Conservation (phyloP, 2,888 invertebrate genomes). For the Eupithecia vulgata region DNA sequence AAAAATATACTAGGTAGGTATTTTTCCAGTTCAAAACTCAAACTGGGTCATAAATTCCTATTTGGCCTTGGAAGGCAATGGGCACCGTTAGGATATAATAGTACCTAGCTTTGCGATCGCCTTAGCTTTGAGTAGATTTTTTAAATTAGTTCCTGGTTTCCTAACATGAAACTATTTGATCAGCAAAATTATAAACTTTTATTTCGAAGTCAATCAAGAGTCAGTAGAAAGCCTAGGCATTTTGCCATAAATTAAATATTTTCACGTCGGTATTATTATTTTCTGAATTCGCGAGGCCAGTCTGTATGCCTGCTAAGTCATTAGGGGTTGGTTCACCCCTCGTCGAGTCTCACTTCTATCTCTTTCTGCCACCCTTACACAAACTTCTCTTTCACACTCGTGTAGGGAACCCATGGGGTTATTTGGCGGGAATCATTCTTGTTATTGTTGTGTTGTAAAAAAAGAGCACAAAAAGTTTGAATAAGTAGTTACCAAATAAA, state of each 20-base stretch:
- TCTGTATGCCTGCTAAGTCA: constrained; percentile 63
- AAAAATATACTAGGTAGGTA: constrained; percentile 15
- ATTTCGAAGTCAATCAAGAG: neutral
- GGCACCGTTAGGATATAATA: neutral
- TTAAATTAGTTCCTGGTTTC: no score
- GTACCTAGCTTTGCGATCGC: neutral
- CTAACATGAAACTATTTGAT: no score
- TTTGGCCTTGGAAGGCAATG: neutral
- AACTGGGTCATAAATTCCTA: neutral
- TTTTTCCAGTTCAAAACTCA: constrained; percentile 12
- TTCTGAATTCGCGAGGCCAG: constrained; percentile 38
- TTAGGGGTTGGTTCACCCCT: constrained; percentile 81
- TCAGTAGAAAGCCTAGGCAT: neutral
- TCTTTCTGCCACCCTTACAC: constrained; percentile 70
- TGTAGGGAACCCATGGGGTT: constrained; percentile 42
- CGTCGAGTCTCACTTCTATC: constrained; percentile 68
- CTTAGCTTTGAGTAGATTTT: neutral
- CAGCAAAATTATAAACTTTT: neutral
- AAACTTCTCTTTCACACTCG: constrained; percentile 62
- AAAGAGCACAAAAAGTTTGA: neutral
- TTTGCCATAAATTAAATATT: neutral
- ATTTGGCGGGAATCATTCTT: constrained; percentile 51
- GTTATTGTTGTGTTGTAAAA: constrained; percentile 10
- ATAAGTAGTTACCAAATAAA: neutral
- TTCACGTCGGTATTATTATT: neutral